A percentile compares a stretch with the other conserved stretches of the same genome.
These are phyloP conservation scores for Himalopsyche anomala DNA, from an alignment of 2,888 invertebrate species.

Conservation along the genomic window DNA sequence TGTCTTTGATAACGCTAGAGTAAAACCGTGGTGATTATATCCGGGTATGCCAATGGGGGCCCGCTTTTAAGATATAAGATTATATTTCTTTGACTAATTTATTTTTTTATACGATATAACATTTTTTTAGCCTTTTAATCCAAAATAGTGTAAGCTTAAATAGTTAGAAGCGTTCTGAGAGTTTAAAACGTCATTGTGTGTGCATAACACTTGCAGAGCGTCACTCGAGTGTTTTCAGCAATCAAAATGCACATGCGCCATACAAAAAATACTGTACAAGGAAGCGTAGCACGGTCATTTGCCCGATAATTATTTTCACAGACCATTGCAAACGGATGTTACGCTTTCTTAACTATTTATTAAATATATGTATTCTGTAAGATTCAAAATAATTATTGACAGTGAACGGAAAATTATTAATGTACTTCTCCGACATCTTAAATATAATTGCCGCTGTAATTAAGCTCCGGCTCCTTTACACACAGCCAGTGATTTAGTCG, in stretches of 20 bases:
- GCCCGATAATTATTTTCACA: constrained; percentile 4
- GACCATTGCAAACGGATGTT: background rate
- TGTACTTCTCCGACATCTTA: background rate
- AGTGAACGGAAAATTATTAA: background rate
- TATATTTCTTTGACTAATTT: constrained; percentile 5
- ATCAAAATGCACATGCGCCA: background rate
- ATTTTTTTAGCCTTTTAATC: background rate
- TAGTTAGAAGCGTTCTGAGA: background rate
- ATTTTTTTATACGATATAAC: constrained; percentile 2
- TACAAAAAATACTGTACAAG: background rate
- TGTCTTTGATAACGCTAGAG: background rate
- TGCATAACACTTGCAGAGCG: background rate
- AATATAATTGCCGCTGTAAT: too few species aligned
- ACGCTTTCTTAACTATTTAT: constrained; percentile 27
- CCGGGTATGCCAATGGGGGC: constrained; percentile 1
- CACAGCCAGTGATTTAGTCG: too few species aligned
- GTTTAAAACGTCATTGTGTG: background rate
- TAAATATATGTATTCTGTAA: background rate
- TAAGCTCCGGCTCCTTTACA: too few species aligned
- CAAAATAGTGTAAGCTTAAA: background rate
- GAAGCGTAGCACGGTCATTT: background rate
- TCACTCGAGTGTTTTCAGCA: background rate
- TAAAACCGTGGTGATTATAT: background rate
- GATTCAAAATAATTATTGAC: background rate
- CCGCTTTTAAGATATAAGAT: background rate